phyloP scores from a whole-genome alignment of 53 echinoderm and acorn worm species.

The Glandiceps talaboti region DNA sequence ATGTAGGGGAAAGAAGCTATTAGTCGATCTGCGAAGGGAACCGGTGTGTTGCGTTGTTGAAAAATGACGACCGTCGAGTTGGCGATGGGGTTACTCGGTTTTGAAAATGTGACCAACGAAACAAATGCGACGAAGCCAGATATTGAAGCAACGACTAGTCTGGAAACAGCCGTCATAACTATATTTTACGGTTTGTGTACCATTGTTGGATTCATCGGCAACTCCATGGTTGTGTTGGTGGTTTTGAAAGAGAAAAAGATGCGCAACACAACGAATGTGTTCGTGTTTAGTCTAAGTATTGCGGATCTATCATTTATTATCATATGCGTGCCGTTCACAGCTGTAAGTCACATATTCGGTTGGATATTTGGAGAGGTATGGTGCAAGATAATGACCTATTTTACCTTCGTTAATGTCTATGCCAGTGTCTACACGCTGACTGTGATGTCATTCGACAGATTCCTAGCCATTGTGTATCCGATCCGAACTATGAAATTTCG shows the following conservation, averaged over 20 bases:
- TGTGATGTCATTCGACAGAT: neutral
- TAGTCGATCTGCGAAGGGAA: too few species aligned
- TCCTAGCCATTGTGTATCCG: neutral
- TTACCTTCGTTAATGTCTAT: neutral
- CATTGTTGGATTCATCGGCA: neutral
- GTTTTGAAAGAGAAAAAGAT: neutral
- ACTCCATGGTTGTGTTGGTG: neutral
- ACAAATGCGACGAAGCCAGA: neutral
- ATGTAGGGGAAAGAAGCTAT: too few species aligned
- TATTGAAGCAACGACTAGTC: neutral
- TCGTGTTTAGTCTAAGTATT: neutral
- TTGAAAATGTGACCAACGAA: neutral
- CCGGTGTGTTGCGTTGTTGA: neutral
- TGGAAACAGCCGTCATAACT: neutral
- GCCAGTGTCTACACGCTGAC: neutral
- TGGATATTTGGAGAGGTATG: neutral
- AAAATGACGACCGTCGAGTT: neutral
- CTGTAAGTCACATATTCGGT: neutral
- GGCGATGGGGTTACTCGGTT: neutral
- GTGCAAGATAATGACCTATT: neutral
- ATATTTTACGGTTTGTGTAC: neutral
- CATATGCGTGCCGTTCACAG: neutral
- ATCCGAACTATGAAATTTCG: neutral
- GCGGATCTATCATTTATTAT: neutral
- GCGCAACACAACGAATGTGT: neutral